phyloP scores from a whole-genome alignment of 2,797 vertebrate genomes.

The Gallinago stenura region DNA sequence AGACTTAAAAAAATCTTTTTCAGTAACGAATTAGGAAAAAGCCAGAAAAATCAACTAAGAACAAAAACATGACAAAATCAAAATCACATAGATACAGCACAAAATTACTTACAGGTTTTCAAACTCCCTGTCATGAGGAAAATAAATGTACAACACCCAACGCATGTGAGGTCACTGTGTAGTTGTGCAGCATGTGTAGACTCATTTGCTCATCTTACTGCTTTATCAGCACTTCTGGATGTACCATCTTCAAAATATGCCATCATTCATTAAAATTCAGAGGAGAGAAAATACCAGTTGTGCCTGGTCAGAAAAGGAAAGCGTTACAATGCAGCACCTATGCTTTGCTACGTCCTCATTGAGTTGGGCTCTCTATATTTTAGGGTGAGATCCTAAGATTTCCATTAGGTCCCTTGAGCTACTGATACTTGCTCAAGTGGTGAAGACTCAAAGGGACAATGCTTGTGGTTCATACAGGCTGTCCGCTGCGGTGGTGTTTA shows the following conservation, averaged over 20 bases:
- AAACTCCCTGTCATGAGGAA: not conserved
- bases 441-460: not conserved
- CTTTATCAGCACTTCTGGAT: constrained; percentile 5
- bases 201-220: not conserved
- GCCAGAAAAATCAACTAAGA: not conserved
- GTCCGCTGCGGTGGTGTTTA: not conserved
- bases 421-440: not conserved
- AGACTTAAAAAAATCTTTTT: not conserved
- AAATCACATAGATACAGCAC: not conserved
- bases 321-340: not conserved
- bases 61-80: not conserved
- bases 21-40: not conserved
- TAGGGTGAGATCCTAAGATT: not conserved
- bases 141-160: not conserved
- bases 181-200: not conserved
- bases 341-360: not conserved
- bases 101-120: not conserved
- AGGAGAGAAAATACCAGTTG: not conserved
- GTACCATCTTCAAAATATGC: not conserved
- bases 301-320: not conserved
- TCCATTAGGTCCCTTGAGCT: not conserved
- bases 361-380: not conserved
- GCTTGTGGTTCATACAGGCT: not conserved
- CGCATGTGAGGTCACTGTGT: not conserved
- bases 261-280: not conserved